Evolutionary conservation across 2,888 invertebrate species (phyloP).

Genomic region (Athalia cordata): DNA sequence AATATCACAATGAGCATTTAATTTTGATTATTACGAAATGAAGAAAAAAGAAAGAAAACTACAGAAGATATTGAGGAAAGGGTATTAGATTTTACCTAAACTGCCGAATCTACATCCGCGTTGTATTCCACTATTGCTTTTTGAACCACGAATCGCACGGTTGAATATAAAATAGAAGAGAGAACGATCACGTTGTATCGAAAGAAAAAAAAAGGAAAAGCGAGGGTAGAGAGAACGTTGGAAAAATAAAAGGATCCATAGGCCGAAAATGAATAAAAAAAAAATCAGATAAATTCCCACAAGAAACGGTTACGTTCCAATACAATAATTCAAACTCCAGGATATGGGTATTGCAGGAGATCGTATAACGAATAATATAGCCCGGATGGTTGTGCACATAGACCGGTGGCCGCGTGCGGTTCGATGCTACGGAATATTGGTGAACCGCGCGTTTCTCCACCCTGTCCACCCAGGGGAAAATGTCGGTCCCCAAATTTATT

Average conservation of each 20-base stretch:
- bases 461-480: background rate
- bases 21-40: no score
- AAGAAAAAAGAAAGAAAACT: background rate
- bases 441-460: slow-evolving; percentile 1
- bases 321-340: slow-evolving; percentile 38
- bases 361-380: slow-evolving; percentile 39
- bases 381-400: slow-evolving; percentile 24
- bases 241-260: background rate
- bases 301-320: slow-evolving; percentile 36
- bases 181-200: no score
- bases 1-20: background rate
- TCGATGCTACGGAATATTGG: slow-evolving; percentile 12
- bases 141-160: slow-evolving; percentile 23
- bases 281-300: slow-evolving; percentile 28
- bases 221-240: background rate
- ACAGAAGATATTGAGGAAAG: background rate
- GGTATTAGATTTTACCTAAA: background rate
- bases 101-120: background rate
- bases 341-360: slow-evolving; percentile 33
- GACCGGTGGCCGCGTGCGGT: background rate
- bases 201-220: background rate
- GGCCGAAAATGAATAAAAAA: background rate
- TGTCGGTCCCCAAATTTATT: slow-evolving; percentile 22
- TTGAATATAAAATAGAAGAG: slow-evolving; percentile 15
- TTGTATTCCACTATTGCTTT: slow-evolving; percentile 24